phyloP scores from a whole-genome alignment of 2,888 invertebrate species.

The Amphipoea oculea region DNA sequence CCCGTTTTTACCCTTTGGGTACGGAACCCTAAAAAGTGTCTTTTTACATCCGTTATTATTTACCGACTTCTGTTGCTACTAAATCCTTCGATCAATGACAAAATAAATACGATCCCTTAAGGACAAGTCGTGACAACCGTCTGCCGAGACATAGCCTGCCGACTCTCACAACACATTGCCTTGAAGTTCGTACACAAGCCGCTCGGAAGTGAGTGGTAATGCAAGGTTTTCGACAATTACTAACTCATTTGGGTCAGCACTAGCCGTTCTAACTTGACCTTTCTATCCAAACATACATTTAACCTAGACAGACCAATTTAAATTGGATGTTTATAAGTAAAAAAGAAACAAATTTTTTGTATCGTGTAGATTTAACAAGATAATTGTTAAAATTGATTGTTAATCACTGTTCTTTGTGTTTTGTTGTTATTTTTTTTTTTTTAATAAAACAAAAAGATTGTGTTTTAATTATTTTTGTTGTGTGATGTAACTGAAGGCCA shows the following conservation, averaged over 20 bases:
- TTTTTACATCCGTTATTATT: not conserved
- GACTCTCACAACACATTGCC: slow-evolving; percentile 62
- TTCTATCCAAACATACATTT: not conserved
- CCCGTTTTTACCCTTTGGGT: too few species aligned
- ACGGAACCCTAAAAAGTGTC: too few species aligned
- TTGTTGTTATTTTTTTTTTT: not conserved
- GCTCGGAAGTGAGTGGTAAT: slow-evolving; percentile 66
- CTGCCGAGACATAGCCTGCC: slow-evolving; percentile 35
- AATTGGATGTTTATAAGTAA: slow-evolving; percentile 9
- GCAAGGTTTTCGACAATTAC: slow-evolving; percentile 66
- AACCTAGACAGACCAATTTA: not conserved
- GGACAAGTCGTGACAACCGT: slow-evolving; percentile 32
- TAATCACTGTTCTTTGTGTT: slow-evolving; percentile 32
- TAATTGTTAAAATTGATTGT: slow-evolving; percentile 44
- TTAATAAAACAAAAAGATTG: not conserved
- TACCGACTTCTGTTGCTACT: not conserved
- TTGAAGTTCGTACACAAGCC: slow-evolving; percentile 53
- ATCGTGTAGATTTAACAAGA: slow-evolving; percentile 46
- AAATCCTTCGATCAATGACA: not conserved
- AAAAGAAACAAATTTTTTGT: slow-evolving; percentile 24
- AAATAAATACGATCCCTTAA: slow-evolving; percentile 18
- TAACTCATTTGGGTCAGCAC: slow-evolving; percentile 58
- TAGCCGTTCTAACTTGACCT: slow-evolving; percentile 37
- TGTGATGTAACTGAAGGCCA: slow-evolving; percentile 16
- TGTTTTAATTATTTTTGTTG: not conserved